Conservation (phyloP, 2,113 vertebrate genomes). For the Saccopteryx leptura region DNA sequence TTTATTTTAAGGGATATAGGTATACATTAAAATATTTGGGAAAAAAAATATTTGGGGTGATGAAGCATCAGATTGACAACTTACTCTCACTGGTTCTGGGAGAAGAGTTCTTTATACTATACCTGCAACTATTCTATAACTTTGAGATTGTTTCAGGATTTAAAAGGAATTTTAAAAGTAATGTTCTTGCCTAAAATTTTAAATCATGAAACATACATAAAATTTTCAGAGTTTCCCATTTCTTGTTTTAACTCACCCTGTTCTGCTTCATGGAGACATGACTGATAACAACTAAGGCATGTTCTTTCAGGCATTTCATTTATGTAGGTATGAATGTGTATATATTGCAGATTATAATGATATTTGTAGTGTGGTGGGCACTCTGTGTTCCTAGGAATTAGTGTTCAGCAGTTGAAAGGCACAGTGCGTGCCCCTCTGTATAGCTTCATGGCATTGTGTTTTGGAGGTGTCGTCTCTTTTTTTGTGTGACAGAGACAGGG, state of each 20-base stretch:
- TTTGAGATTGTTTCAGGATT: slow-evolving; percentile 38
- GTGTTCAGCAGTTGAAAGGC: neutral
- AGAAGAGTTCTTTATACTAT: neutral
- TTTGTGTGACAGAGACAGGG: no score
- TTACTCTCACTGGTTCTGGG: neutral
- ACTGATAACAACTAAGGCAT: neutral
- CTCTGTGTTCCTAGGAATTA: neutral
- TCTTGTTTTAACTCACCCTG: neutral
- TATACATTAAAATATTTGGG: neutral
- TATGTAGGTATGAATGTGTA: neutral
- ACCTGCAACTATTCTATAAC: neutral
- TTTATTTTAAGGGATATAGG: neutral
- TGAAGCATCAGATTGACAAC: neutral
- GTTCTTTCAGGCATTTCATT: slow-evolving; percentile 1
- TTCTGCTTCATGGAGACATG: neutral
- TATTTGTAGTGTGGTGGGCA: neutral
- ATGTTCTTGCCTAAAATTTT: neutral
- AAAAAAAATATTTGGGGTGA: neutral
- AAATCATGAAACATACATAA: neutral
- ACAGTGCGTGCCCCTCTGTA: neutral
- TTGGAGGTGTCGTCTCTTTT: neutral
- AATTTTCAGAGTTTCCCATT: neutral
- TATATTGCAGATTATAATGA: neutral
- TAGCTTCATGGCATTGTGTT: neutral
- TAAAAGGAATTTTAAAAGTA: neutral